A percentile compares a stretch with the other conserved stretches of the same genome.
Conservation (phyloP, 2,797 vertebrate species). For the Hapalemur alaotrensis region DNA sequence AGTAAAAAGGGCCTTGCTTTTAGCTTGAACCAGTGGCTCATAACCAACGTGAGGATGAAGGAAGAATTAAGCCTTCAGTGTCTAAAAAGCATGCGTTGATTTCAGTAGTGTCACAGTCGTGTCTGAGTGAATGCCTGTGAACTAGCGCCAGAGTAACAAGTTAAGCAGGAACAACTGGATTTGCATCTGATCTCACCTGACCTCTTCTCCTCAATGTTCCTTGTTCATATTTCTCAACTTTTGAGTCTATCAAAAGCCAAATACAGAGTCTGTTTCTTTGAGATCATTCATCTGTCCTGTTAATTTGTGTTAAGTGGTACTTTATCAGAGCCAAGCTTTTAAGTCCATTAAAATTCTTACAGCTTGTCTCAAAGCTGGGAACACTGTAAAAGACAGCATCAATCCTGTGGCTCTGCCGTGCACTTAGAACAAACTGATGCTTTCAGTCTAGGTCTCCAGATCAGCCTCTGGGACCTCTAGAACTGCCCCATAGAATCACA, state of each 20-base stretch:
- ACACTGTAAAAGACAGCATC: slow-evolving; percentile 70
- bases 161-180: slow-evolving; percentile 29
- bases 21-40: background rate
- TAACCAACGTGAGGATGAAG: background rate
- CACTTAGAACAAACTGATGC: slow-evolving; percentile 8
- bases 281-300: slow-evolving; percentile 72
- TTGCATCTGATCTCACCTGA: slow-evolving; percentile 39
- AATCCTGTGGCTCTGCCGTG: slow-evolving; percentile 47
- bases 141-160: slow-evolving; percentile 22
- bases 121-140: slow-evolving; percentile 54
- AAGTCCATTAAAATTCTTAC: slow-evolving; percentile 77
- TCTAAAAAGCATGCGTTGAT: background rate
- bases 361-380: slow-evolving; percentile 57
- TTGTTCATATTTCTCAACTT: slow-evolving; percentile 42
- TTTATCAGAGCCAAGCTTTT: slow-evolving; percentile 77
- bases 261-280: slow-evolving; percentile 57
- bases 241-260: slow-evolving; percentile 63
- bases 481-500: background rate
- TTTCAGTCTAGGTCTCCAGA: background rate
- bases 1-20: background rate
- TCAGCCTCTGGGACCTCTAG: background rate
- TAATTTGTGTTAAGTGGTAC: slow-evolving; percentile 80
- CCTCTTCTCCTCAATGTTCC: background rate
- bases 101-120: background rate
- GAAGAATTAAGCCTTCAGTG: background rate